A percentile compares a stretch with the other conserved stretches of the same genome.
These are phyloP conservation scores for Periophthalmus magnuspinnatus DNA, from an alignment of 2,797 vertebrate genomes.

Conservation along the genomic window DNA sequence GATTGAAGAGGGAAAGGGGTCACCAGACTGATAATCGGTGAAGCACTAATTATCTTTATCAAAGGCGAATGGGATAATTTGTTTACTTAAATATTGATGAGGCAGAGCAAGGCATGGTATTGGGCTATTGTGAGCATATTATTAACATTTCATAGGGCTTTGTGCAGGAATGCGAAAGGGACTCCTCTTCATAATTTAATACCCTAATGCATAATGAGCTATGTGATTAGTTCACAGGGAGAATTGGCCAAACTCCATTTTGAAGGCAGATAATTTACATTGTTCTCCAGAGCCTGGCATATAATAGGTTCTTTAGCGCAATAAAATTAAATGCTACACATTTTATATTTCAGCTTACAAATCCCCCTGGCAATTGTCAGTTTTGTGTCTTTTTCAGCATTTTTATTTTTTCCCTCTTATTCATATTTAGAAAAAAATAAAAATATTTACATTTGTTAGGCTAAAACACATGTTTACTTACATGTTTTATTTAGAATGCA, in stretches of 20 bases:
- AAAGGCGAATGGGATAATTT: constrained; percentile 96
- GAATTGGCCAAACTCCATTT: constrained; percentile 98
- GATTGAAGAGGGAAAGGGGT: constrained; percentile 90
- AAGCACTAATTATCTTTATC: constrained; percentile 99
- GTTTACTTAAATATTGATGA: constrained; percentile 99
- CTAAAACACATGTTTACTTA: constrained; percentile 95
- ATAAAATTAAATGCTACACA: constrained; percentile 99
- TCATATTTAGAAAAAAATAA: constrained; percentile 31
- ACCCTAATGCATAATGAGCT: constrained; percentile 99
- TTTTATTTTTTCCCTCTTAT: constrained; percentile 72
- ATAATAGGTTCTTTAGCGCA: constrained; percentile 99
- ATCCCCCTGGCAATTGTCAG: constrained; percentile 91
- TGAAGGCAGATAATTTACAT: constrained; percentile 99
- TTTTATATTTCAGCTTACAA: constrained; percentile 98
- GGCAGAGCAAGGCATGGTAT: constrained; percentile 90
- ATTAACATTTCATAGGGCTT: constrained; percentile 99
- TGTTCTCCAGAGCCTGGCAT: constrained; percentile 98
- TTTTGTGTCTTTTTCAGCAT: constrained; percentile 33
- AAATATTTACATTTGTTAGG: constrained; percentile 78
- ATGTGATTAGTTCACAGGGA: constrained; percentile 99
- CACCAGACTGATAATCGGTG: constrained; percentile 89
- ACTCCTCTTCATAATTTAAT: constrained; percentile 99
- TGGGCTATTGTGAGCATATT: constrained; percentile 98
- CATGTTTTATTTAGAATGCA: constrained; percentile 98
- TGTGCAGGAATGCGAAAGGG: constrained; percentile 97